Evolutionary conservation across 2,888 invertebrate species (phyloP), one percentile per base, ranked within the genome.

Genomic region (Drosophila incognita): DNA sequence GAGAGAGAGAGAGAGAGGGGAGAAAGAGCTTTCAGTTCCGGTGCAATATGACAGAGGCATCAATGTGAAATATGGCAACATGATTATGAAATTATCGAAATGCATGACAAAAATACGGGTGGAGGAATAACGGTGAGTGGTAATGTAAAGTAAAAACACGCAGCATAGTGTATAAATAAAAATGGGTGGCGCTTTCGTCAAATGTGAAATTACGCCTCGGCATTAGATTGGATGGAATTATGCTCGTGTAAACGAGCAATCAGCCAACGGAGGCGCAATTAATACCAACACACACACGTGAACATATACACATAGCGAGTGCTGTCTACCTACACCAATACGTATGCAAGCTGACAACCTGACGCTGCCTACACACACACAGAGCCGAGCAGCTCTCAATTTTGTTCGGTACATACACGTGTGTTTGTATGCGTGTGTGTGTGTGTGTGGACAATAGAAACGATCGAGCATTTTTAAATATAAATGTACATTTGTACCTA

Each of bases 141-240:
- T 13, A 36, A 48, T 27, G n/a, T 27, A 31, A 48, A 36, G 35
- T 31, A 31, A 46, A 67, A 31, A 15, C 69, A n/a, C 35, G 54
- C 18, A 18, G 46, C 29, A 29, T 53, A 63, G 62, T 64, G 71
- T 53, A 53, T 21, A 29, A 36, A 67, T 42, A 62, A 83, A 83
- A 83, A 75, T 89, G 89, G 89, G 91, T 89, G 89, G 89, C 74
- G 91, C 89, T 77, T 80, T 76, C 65, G 69, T 78, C 70, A 67
- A 76, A 81, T n/a, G 76, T 84, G 78, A 84, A 90, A 85, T 79
- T 89, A 90, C 91, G 87, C 90, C 89, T 85, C 90, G 87, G 74
- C 87, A 81, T 87, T 82, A 91, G 89, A 90, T 90, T 90, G 89
- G 89, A 83, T 77, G 86, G 75, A 80, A 82, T 79, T 81, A 79